These are phyloP conservation scores for Taphrorychus bicolor DNA, from an alignment of 2,888 invertebrate genomes.

Conservation along the genomic window DNA sequence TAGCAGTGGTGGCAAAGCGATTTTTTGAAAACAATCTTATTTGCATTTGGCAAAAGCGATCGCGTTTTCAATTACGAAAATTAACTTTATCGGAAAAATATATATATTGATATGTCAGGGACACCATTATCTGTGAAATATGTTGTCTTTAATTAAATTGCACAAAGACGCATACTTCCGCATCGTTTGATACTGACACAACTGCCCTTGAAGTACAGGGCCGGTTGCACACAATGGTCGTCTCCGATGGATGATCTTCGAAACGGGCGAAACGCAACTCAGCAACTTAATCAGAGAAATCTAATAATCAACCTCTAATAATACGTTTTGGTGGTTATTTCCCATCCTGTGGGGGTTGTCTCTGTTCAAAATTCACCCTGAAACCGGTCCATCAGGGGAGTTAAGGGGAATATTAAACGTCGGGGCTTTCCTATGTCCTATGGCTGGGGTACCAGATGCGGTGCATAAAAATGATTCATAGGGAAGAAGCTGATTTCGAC, in stretches of 20 bases:
- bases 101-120: conserved; percentile 1
- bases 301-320: conserved; percentile 17
- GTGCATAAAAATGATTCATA: conserved; percentile 43
- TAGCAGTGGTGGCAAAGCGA: conserved; percentile 33
- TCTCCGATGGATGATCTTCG: not conserved
- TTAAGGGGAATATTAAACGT: conserved; percentile 41
- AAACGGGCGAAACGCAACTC: not conserved
- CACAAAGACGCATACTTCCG: conserved; percentile 23
- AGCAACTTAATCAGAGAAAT: conserved; percentile 11
- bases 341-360: conserved; percentile 17
- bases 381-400: conserved; percentile 37
- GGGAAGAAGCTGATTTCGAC: conserved; percentile 34
- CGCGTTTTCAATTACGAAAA: not conserved
- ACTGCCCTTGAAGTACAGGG: conserved; percentile 22
- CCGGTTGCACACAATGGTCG: not conserved
- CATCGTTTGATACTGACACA: conserved; percentile 25
- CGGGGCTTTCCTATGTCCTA: conserved; percentile 25
- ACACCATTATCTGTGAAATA: conserved; percentile 25
- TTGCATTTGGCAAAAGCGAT: conserved; percentile 32
- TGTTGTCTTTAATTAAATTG: conserved; percentile 34
- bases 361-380: conserved; percentile 40
- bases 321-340: conserved; percentile 24
- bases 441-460: conserved; percentile 40
- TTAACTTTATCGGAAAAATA: conserved; percentile 1
- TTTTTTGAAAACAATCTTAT: conserved; percentile 37